Conservation (phyloP, 2,797 vertebrate genomes). For the Allochrocebus solatus region DNA sequence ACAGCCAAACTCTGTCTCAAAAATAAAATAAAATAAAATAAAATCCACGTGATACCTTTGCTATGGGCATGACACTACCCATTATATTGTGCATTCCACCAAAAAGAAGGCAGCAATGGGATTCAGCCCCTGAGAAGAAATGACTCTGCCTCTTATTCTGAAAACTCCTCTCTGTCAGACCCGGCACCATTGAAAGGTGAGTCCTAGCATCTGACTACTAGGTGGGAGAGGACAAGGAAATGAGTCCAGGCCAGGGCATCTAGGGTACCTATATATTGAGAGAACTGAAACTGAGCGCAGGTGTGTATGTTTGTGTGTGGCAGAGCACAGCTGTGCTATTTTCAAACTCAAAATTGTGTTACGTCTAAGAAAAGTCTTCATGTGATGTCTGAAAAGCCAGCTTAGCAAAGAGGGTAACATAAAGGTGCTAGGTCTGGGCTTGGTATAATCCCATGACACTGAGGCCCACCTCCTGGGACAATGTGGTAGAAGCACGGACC, state of each 20-base stretch:
- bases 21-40: too few species aligned
- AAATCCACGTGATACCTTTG: not conserved
- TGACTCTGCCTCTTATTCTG: not conserved
- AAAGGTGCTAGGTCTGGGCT: not conserved
- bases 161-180: not conserved
- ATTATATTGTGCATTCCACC: too few species aligned
- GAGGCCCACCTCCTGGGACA: not conserved
- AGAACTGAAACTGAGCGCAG: not conserved
- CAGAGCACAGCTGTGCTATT: not conserved
- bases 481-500: fast-evolving
- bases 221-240: not conserved
- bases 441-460: not conserved
- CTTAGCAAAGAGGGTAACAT: not conserved
- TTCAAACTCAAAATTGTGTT: not conserved
- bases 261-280: too few species aligned
- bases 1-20: not conserved
- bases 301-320: too few species aligned
- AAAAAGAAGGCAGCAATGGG: not conserved
- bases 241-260: not conserved
- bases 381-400: not conserved
- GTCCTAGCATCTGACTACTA: not conserved
- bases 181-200: not conserved
- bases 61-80: too few species aligned
- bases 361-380: not conserved
- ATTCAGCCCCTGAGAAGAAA: not conserved